Base-by-base conservation (phyloP, 2,797 vertebrate genomes). In the Leptoclinus maculatus region DNA sequence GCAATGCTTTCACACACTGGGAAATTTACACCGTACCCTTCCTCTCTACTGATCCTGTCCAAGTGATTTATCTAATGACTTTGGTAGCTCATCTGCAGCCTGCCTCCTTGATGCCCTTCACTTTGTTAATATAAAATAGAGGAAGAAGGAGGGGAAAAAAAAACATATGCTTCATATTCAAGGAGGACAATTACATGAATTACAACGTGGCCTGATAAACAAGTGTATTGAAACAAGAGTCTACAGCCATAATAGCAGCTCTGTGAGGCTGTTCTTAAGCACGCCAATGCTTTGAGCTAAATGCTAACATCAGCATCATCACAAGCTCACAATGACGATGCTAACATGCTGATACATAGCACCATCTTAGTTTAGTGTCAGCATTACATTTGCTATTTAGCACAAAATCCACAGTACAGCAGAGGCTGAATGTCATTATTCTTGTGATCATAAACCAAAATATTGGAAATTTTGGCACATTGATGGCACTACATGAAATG, bases 31-130 rank as follows among this genome's bases (percentile, higher is more conserved):
- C 73, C 63, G 27, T 43, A 23, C 36, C 53, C 71, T 83, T 83
- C 81, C 78, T 77, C 85, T 87, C 63, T 58, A 38, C 75, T 76
- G 66, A 83, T 79, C 73, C 74, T 54, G 60, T 56, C 64, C 71
- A 27, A 81, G 49, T 78, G 79, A 85, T 86, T 91, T 82, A 89
- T 91, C 74, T 81, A 65, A 74, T 56, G 74, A 79, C 73, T 58
- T 47, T 51, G 65, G 73, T 78, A 29, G 71, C 63, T 88, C 63
- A 79, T 80, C 83, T 72, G 65, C 68, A 70, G 82, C 45, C 38
- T 5, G 59, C 47, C 60, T 79, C 32, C 72, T 29, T 7, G 19
- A 5, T 73, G 47, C n/a, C 84, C 64, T 78, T 86, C 76, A 36
- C 69, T 69, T n/a, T 45, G 53, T 78, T 84, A 12, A 54, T 78